phyloP scores from a whole-genome alignment of 2,797 vertebrate species.

The Hyperoplus immaculatus region DNA sequence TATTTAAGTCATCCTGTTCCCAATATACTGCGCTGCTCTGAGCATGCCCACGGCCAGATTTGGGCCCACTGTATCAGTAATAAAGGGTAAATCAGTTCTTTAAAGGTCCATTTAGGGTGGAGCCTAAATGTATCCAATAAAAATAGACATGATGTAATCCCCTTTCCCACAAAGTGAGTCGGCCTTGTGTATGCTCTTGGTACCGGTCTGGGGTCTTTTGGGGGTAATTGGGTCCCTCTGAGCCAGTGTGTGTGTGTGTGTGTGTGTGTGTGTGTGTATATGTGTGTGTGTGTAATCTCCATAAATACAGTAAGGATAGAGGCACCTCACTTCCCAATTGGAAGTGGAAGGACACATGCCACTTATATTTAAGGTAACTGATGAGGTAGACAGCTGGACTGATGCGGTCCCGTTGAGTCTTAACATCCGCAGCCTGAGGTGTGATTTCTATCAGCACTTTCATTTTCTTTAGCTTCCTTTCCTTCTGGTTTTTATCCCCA shows the following conservation, averaged over 20 bases:
- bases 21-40: slow-evolving; percentile 54
- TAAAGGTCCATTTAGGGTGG: slow-evolving; percentile 76
- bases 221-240: slow-evolving; percentile 77
- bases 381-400: slow-evolving; percentile 60
- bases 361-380: slow-evolving; percentile 71
- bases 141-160: slow-evolving; percentile 79
- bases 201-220: slow-evolving; percentile 61
- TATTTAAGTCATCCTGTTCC: slow-evolving; percentile 68
- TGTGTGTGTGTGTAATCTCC: slow-evolving; percentile 60
- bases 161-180: slow-evolving; percentile 71
- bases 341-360: slow-evolving; percentile 52
- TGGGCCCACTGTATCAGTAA: slow-evolving; percentile 71
- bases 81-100: slow-evolving; percentile 82
- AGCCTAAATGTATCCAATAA: slow-evolving; percentile 73
- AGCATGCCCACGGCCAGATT: slow-evolving; percentile 70
- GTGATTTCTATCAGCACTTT: slow-evolving; percentile 51
- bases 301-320: slow-evolving; percentile 60
- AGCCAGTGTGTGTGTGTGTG: slow-evolving; percentile 32
- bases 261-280: too few relatives aligned
- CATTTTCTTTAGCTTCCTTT: slow-evolving; percentile 45
- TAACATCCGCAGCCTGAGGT: slow-evolving; percentile 33
- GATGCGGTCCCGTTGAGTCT: slow-evolving; percentile 42
- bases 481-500: slow-evolving; percentile 1
- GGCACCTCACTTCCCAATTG: slow-evolving; percentile 30
- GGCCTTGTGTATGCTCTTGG: slow-evolving; percentile 66